Base-by-base conservation (phyloP, 1,140 invertebrate genomes). In the Oncopodura yosiiana region DNA sequence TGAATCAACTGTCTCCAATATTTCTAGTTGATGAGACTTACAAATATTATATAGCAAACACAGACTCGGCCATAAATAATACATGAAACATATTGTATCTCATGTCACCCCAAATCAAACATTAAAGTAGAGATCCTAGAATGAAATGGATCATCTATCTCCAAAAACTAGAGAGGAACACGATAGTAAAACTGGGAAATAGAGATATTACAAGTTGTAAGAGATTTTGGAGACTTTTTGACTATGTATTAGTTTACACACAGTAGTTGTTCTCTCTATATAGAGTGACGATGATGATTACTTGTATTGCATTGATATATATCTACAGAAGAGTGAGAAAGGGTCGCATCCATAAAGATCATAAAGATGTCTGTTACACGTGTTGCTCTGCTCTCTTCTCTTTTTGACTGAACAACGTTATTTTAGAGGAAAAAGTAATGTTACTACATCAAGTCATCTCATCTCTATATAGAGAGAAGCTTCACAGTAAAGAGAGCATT, bases 261-360 rank as follows among this genome's bases (percentile, higher is more conserved):
- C n/a, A n/a, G n/a, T n/a, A n/a, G n/a, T n/a, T n/a, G n/a, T n/a
- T n/a, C n/a, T n/a, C n/a, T n/a, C n/a, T n/a, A n/a, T n/a, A n/a
- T n/a, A n/a, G n/a, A n/a, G n/a, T n/a, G n/a, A n/a, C n/a, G n/a
- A n/a, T n/a, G n/a, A n/a, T n/a, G n/a, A n/a, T n/a, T n/a, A n/a
- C n/a, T n/a, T n/a, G n/a, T n/a, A n/a, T n/a, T n/a, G n/a, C n/a
- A n/a, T 37, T 54, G 53, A 50, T 49, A 32, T 30, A 18, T 53
- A 56, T 60, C 41, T 45, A 58, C 36, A 57, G 56, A 41, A 58
- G 43, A 48, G 56, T 51, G 46, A 56, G 56, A 53, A 45, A 32
- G 49, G 59, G 53, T 56, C 37, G 59, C 59, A 62, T 58, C 61
- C 58, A 62, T 62, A 62, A 62, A 62, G 53, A 62, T 62, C 58